Evolutionary conservation across 2,888 invertebrate genomes (phyloP), one percentile per base, ranked within the genome.

Genomic region (Metellina segmentata): DNA sequence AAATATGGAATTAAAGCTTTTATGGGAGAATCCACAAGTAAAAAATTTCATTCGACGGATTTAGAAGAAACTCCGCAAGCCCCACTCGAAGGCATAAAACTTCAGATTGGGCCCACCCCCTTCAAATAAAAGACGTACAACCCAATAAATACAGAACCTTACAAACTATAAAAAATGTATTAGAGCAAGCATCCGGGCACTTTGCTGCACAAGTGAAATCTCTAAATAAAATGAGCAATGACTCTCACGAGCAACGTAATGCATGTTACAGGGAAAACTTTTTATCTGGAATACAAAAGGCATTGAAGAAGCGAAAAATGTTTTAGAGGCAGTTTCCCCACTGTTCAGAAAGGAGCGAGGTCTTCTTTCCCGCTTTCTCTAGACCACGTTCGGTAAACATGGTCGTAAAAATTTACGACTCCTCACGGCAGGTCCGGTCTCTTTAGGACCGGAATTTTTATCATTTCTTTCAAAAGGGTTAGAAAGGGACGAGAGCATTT

Each of bases 341-440:
- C 74, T 88, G 71, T 81, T 74, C 83, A 72, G 72, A 16, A 83
- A 72, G 53, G 49, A 49, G 51, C 16, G 11, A 34, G 83, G 72
- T 82, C 13, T 13, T 81, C 81, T 81, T 69, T 79, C 13, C 48
- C 9, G 48, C 49, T 34, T 13, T 82, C 71, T 9, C n/a, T n/a
- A 82, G 74, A 74, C 74, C 74, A 74, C 74, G 74, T 48, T 74
- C 74, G 48, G 52, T 81, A 81, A 88, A 82, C 89, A 77, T 72
- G 75, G 20, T 74, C 89, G 81, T 89, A 89, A 89, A 89, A 89
- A 89, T 89, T 89, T 89, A 89, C 89, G 89, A 82, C 69, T 71
- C 77, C 75, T 77, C 49, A 11, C 48, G 51, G 72, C 51, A 16
- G 61, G 69, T 74, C 75, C 51, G 49, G 61, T 53, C 52, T 48